phyloP scores from a whole-genome alignment of 2,888 invertebrate genomes.

The Drosophila anceps region DNA sequence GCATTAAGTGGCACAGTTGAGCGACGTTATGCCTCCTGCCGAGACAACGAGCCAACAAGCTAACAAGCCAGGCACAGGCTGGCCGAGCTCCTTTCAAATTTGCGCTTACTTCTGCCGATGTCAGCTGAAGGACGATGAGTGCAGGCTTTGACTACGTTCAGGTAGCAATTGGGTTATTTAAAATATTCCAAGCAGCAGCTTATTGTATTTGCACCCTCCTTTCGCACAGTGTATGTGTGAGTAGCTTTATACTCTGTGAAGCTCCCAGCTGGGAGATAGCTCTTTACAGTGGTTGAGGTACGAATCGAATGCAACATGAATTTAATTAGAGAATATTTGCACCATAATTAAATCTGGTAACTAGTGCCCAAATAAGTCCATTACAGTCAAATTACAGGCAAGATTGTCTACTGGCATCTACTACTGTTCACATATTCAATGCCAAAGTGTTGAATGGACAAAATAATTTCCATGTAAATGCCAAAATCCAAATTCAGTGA shows the following conservation, averaged over 20 bases:
- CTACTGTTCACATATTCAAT: slow-evolving; percentile 29
- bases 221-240: slow-evolving; percentile 2
- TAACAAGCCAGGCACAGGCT: slow-evolving; percentile 19
- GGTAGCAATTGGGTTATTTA: slow-evolving; percentile 58
- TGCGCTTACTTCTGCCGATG: slow-evolving; percentile 49
- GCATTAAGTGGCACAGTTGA: slow-evolving; percentile 75
- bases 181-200: slow-evolving; percentile 56
- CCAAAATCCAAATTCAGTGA: slow-evolving; percentile 17
- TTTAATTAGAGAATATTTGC: slow-evolving; percentile 34
- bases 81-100: slow-evolving; percentile 55
- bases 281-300: background rate
- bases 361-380: slow-evolving; percentile 54
- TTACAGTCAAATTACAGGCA: slow-evolving; percentile 58
- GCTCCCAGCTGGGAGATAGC: background rate
- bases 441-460: slow-evolving; percentile 64
- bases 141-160: slow-evolving; percentile 45
- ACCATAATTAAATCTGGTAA: slow-evolving; percentile 56
- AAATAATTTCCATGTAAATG: slow-evolving; percentile 64
- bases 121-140: slow-evolving; percentile 55
- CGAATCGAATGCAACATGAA: slow-evolving; percentile 15
- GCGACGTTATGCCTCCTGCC: slow-evolving; percentile 48
- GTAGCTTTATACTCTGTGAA: too few relatives aligned
- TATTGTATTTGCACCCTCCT: slow-evolving; percentile 43
- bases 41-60: background rate
- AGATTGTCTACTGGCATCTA: slow-evolving; percentile 32